Evolutionary conservation across 2,888 invertebrate species (phyloP), one percentile per base, ranked within the genome.

Genomic region (Heliconius ismenius): DNA sequence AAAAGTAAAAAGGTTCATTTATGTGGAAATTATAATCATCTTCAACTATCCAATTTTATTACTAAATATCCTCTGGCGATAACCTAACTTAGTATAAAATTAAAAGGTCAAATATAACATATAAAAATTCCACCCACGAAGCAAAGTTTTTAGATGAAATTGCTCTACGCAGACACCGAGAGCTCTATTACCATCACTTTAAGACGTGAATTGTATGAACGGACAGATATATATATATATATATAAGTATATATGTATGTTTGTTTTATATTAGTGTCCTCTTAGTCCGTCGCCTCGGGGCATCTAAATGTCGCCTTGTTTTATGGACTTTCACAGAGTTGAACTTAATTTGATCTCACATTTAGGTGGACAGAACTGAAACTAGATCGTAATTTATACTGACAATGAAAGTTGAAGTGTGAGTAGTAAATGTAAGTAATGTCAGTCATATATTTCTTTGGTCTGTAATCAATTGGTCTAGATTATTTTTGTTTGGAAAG

Each of bases 221-320:
- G 32, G 0, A 18, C n/a, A 43, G 2, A 39, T 39, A 13, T 39
- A 67, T 32, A 32, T 15, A n/a, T 11, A 15, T 32, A 32, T 65
- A 13, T 67, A 15, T 62, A 62, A 62, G 21, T 65, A 36, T n/a
- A 65, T 2, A 15, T 32, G 21, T 24, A 24, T 67, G 67, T 67
- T 43, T 67, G 28, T 7, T 67, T 39, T 67, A 21, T 39, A 67
- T 24, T 39, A 39, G n/a, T 39, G 26, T 13, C 2, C 65, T 67
- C 65, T 11, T 39, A 24, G 13, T n/a, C 10, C 6, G 18, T 43
- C 67, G 39, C 67, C 67, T 67, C 62, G 24, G n/a, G 65, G 24
- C n/a, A n/a, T 11, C 65, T 39, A 65, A 65, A 65, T 39, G 65
- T 65, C 65, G n/a, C 39, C 39, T 24, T 67, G 39, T 67, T 67